These are phyloP conservation scores for Blastobasis lacticolella DNA, from an alignment of 2,888 invertebrate species.

Conservation along the genomic window DNA sequence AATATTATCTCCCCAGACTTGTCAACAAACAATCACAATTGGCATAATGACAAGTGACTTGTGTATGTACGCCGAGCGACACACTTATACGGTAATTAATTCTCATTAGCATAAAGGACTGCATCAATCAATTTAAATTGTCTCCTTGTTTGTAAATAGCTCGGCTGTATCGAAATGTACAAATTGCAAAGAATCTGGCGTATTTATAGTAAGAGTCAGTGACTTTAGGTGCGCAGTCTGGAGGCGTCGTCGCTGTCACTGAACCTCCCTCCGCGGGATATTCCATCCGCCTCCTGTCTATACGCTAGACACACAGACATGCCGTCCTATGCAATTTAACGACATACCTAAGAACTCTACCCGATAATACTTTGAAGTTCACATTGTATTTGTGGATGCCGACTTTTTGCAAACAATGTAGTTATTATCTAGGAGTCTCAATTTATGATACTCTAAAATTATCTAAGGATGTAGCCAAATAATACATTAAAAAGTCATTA, in stretches of 20 bases:
- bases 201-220: conserved; percentile 49
- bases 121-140: conserved; percentile 48
- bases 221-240: conserved; percentile 28
- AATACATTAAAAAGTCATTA: no score
- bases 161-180: conserved; percentile 38
- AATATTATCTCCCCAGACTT: no score
- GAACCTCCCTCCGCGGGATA: conserved; percentile 32
- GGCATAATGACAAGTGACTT: background rate
- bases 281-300: conserved; percentile 17
- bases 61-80: conserved; percentile 22
- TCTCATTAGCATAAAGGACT: conserved; percentile 44
- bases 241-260: conserved; percentile 22
- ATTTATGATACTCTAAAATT: no score
- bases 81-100: conserved; percentile 53
- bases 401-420: no score
- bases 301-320: no score
- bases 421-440: no score
- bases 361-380: no score
- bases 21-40: no score
- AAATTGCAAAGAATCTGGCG: conserved; percentile 37
- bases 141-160: conserved; percentile 57
- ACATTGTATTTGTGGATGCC: no score
- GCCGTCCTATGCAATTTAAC: no score
- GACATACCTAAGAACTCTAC: no score
- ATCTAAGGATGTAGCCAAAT: no score